A percentile compares a stretch with the other conserved stretches of the same genome.
phyloP scores from a whole-genome alignment of 2,113 vertebrate genomes.

The Onychorhynchus coronatus region DNA sequence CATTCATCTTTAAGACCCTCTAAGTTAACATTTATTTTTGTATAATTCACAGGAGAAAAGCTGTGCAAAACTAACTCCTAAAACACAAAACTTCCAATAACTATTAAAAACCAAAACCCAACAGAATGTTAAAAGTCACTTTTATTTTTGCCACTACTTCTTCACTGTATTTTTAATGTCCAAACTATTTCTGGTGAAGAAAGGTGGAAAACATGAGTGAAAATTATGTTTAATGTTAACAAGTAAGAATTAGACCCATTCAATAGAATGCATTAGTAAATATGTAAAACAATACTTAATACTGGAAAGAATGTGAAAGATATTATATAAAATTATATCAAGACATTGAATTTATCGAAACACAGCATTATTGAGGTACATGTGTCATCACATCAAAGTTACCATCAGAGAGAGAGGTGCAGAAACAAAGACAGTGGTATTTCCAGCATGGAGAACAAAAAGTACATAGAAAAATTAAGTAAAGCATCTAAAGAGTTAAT shows the following conservation, averaged over 20 bases:
- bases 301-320: neutral
- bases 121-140: neutral
- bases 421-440: neutral
- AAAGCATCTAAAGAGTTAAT: slow-evolving; percentile 32
- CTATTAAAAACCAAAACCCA: neutral
- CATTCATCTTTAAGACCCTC: neutral
- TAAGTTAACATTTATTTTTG: neutral
- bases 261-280: neutral
- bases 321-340: neutral
- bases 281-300: neutral
- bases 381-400: slow-evolving; percentile 40
- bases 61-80: neutral
- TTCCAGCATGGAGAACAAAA: slow-evolving; percentile 11
- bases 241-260: neutral
- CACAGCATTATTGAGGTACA: slow-evolving; percentile 40
- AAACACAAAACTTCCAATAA: neutral
- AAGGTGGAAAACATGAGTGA: neutral
- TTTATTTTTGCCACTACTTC: neutral
- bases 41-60: neutral
- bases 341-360: neutral
- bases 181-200: neutral
- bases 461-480: neutral
- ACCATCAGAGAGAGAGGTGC: neutral
- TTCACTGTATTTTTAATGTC: neutral
- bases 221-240: neutral